These are phyloP conservation scores for Stegodyphus dumicola DNA, from an alignment of 1,140 invertebrate species.

Conservation along the genomic window DNA sequence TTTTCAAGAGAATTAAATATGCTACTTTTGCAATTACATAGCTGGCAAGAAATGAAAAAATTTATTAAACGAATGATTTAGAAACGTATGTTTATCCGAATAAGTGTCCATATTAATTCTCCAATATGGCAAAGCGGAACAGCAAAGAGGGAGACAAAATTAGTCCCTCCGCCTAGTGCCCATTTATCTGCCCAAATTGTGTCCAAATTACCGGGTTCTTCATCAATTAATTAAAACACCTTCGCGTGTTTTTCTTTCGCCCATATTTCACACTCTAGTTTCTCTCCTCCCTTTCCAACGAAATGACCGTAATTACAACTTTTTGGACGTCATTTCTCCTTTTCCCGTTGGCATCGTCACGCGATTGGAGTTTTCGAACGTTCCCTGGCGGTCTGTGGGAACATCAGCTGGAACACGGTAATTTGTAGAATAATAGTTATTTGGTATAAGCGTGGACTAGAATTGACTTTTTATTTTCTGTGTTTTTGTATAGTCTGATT, in stretches of 20 bases:
- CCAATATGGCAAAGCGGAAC: too few species aligned
- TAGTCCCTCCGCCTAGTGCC: constrained; percentile 10
- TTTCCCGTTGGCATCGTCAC: constrained; percentile 25
- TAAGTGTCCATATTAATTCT: too few species aligned
- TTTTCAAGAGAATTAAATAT: too few species aligned
- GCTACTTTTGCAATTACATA: too few species aligned
- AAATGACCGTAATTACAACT: constrained; percentile 56
- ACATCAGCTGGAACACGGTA: constrained; percentile 16
- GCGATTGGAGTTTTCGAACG: not conserved
- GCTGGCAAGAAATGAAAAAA: too few species aligned
- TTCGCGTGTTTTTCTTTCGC: constrained; percentile 32
- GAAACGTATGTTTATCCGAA: too few species aligned
- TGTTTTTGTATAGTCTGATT: too few species aligned
- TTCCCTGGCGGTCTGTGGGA: constrained; percentile 15
- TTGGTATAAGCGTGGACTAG: not conserved
- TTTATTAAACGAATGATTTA: too few species aligned
- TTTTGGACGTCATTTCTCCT: constrained; percentile 31
- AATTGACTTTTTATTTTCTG: too few species aligned
- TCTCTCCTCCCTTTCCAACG: constrained; percentile 9
- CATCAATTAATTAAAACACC: constrained; percentile 59
- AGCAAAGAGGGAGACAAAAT: constrained; percentile 2
- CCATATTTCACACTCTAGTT: constrained; percentile 55
- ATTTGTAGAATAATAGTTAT: not conserved
- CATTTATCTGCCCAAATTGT: constrained; percentile 37
- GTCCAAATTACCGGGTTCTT: constrained; percentile 50